Percentiles rank a stretch among this genome's conserved stretches.
These are phyloP conservation scores for Potamilus streckersoni DNA, from an alignment of 1,140 invertebrate genomes.

Conservation along the genomic window DNA sequence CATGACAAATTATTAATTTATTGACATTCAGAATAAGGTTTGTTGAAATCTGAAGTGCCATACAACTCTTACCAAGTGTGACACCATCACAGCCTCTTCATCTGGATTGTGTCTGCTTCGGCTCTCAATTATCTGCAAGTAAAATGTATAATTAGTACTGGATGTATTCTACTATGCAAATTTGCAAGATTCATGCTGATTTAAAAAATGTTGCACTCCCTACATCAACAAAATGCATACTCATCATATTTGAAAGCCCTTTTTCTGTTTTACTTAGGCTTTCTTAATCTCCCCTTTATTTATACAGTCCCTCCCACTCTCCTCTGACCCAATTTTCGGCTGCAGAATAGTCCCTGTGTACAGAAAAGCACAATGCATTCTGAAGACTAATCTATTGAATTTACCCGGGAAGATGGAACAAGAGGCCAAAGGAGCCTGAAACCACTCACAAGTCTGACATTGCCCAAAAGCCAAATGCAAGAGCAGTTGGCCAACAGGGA, in stretches of 20 bases:
- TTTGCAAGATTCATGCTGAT: too few species aligned
- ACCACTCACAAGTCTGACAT: too few species aligned
- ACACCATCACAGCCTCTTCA: constrained; percentile 56
- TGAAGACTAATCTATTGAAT: too few species aligned
- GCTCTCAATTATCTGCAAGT: constrained; percentile 55
- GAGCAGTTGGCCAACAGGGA: too few species aligned
- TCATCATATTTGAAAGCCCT: neutral
- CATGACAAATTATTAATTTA: neutral
- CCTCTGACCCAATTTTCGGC: too few species aligned
- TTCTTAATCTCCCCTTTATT: too few species aligned
- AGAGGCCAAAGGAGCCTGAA: too few species aligned
- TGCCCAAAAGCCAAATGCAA: too few species aligned
- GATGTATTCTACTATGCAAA: too few species aligned
- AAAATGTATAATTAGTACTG: constrained; percentile 14
- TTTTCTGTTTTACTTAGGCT: neutral
- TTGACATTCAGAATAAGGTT: neutral
- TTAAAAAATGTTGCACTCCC: neutral
- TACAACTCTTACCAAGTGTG: constrained; percentile 58
- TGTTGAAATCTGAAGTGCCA: neutral
- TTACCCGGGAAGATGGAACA: too few species aligned
- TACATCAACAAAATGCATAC: neutral
- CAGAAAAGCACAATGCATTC: too few species aligned
- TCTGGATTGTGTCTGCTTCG: constrained; percentile 44
- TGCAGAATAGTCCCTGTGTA: too few species aligned
- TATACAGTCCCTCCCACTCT: neutral